Base-by-base conservation (phyloP, 2,888 invertebrate species). In the Drosophila robusta region DNA sequence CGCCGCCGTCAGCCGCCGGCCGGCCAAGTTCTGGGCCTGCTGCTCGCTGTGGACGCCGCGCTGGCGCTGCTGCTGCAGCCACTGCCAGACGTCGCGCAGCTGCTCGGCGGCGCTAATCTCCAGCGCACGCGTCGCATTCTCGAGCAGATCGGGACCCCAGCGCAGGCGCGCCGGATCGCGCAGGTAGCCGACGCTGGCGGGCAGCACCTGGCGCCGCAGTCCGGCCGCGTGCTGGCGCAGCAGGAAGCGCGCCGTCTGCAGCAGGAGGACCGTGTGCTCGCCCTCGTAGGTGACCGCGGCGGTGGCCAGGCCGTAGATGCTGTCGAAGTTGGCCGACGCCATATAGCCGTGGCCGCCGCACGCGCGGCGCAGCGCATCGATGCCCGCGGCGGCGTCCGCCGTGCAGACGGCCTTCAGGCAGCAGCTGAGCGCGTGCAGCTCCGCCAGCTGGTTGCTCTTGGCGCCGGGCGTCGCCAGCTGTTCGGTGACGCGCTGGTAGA, bases 261-360 rank as follows among this genome's bases (percentile, higher is more conserved):
- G 93, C 66, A 96, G 93, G 85, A 99, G 93, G 38, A 99, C 98
- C 0, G 98, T 98, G 91, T 98, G 98, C 93, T 99, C 98, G 0
- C 99, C 98, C 93, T 99, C 98, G 90, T 98, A 98, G 2, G 98
- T 98, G 91, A 96, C 96, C 66, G 96, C 96, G 26, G 98, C 98
- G 1, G 96, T 96, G 46, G 95, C 95, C 70, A 95, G 92, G 0
- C 96, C 96, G 91, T 97, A 98, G 6, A 96, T 96, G 70, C 95
- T 93, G 12, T 97, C 97, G 73, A 99, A 93, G 91, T 96, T 97
- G 73, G 97, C 96, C 22, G 95, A 93, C 12, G 95, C 94, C 95
- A 97, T 95, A 93, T 97, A 99, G 1, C 99, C 99, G 91, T 99
- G 98, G 0, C 99, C 99, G 47, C 99, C 99, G 92, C 98, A 99